Base-by-base conservation (phyloP, 1,140 invertebrate species). In the Saxidomus purpurata region DNA sequence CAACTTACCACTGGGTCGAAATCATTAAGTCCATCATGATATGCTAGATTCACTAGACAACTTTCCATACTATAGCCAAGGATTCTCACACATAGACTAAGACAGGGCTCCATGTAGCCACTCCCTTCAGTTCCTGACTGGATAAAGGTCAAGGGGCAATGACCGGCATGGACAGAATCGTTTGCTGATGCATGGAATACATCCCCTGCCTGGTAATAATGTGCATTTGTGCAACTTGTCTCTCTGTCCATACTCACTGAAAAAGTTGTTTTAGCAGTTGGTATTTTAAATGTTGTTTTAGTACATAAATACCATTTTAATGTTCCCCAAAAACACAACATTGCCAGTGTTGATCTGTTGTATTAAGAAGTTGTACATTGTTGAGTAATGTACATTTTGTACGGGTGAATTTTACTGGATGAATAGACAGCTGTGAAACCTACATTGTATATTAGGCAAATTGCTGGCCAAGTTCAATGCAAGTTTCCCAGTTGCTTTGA, bases 11-110 rank as follows among this genome's bases (percentile, higher is more conserved):
- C 87, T 40, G 90, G 90, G 47, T 82, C 87, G n/a, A 83, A 80
- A 71, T 92, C 91, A 52, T 74, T 89, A 15, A 91, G 82, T 31
- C 91, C 91, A 87, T 92, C 91, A 84, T 92, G 83, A 69, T 92
- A 92, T 34, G 74, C 86, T 89, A 92, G 89, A 61, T 79, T 55
- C 43, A 92, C 89, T 59, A 89, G 77, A 90, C 91, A 92, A 40
- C 90, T 92, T 19, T 69, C 85, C 82, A 92, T 89, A 40, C 90
- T 89, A 49, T 86, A 90, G 31, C 89, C 85, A 63, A 83, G 31
- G 3, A 91, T 85, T 61, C 69, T 79, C 9, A 87, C 76, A 69
- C 85, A 87, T 13, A 87, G 59, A 87, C 85, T 77, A 3, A 79
- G 38, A 25, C 85, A 87, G 0, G 85, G 85, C 71, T 79, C 83